A percentile compares a stretch with the other conserved stretches of the same genome.
Conservation (phyloP, 2,113 vertebrate species). For the Anser cygnoides region DNA sequence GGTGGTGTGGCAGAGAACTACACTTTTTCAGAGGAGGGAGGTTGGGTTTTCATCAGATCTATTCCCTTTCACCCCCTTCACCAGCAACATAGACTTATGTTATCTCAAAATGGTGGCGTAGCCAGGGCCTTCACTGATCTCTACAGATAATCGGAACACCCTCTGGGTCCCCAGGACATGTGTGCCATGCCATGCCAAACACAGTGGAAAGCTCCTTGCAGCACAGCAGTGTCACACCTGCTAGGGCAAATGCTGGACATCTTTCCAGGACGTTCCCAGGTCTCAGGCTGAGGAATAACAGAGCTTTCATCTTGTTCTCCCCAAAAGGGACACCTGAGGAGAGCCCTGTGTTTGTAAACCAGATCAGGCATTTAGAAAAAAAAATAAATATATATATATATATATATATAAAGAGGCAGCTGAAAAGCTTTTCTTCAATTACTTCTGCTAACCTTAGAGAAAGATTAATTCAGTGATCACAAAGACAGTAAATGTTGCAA, state of each 20-base stretch:
- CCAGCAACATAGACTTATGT: not conserved
- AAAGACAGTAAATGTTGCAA: not conserved
- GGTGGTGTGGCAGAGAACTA: not conserved
- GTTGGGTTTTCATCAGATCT: not conserved
- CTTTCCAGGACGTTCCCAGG: not conserved
- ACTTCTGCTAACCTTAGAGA: not conserved
- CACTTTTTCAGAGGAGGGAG: not conserved
- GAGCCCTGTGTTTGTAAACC: not conserved
- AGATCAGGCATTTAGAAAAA: not conserved
- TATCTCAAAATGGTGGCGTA: rapidly evolving
- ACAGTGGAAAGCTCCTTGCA: not conserved
- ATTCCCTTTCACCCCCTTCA: not conserved
- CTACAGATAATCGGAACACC: not conserved
- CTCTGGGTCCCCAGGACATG: not conserved
- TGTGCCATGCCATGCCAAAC: not conserved
- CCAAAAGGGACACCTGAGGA: not conserved
- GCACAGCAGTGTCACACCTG: not conserved
- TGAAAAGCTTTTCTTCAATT: not conserved
- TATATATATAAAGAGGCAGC: not conserved
- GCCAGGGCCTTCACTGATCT: not conserved
- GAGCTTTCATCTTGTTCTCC: not conserved
- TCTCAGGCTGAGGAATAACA: not conserved
- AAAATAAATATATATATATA: not conserved
- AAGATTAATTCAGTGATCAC: not conserved
- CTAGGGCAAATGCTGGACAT: not conserved